phyloP scores from a whole-genome alignment of 2,113 vertebrate genomes.

The Oncorhynchus clarkii region DNA sequence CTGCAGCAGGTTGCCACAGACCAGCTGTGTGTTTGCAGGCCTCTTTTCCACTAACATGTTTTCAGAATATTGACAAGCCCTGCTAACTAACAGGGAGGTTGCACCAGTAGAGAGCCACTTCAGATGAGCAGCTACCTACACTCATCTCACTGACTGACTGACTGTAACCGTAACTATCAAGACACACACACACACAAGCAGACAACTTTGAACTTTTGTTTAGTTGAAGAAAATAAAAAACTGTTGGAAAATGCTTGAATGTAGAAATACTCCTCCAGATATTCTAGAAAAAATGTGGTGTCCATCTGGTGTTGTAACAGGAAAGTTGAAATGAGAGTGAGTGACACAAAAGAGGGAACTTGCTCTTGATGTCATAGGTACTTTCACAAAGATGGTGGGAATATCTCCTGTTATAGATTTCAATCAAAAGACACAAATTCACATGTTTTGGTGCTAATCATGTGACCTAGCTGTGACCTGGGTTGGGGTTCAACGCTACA shows the following conservation, averaged over 20 bases:
- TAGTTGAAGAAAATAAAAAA: neutral
- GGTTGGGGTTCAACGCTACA: neutral
- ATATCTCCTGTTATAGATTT: neutral
- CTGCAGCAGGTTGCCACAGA: neutral
- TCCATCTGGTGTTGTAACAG: neutral
- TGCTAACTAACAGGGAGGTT: neutral
- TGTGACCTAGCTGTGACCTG: constrained; percentile 28
- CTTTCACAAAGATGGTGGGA: neutral
- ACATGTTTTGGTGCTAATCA: neutral
- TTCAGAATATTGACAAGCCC: neutral
- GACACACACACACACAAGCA: neutral
- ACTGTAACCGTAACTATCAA: neutral
- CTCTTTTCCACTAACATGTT: neutral
- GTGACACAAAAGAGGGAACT: neutral
- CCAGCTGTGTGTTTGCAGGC: neutral
- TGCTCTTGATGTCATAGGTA: neutral
- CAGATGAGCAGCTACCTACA: neutral
- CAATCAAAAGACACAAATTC: neutral
- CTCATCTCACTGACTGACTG: neutral
- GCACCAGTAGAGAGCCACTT: neutral
- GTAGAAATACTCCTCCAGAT: neutral
- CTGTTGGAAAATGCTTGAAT: neutral
- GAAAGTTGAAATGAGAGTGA: neutral
- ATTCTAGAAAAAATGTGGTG: neutral
- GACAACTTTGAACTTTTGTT: neutral